Base-by-base conservation (phyloP, 1,140 invertebrate genomes). In the Trachymyrmex cornetzi region DNA sequence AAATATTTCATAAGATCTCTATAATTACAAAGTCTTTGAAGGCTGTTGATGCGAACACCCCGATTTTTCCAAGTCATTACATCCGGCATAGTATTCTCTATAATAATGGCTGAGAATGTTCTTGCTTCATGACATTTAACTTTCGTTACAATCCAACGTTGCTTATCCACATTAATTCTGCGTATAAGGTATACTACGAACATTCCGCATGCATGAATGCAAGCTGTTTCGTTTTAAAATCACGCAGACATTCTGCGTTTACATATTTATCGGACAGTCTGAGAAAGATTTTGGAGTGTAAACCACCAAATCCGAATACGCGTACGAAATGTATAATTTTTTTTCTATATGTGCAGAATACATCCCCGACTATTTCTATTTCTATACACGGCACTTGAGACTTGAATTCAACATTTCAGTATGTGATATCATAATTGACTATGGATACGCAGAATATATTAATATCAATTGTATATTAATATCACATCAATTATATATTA, bases 61-160 rank as follows among this genome's bases (percentile, higher is more conserved):
- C 1, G n/a, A 44, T 59, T 59, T 75, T 75, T 34, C 22, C 30
- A 61, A 57, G 11, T 4, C 27, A 59, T 59, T 34, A 74, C 16
- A 57, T 59, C 30, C 72, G 72, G 14, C n/a, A 63, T 24, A n/a
- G 14, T 14, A 74, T 74, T 75, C n/a, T 22, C n/a, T 22, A 38
- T 14, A 11, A 59, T 34, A 50, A 75, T 59, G 9, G 11, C 22
- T 74, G n/a, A 44, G 14, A 24, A 59, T 6, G 3, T 44, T 22
- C 27, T 71, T 71, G 44, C 27, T 74, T 22, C 55, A 5, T 75
- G 72, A 75, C 72, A 75, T 59, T 75, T 75, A 44, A 22, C 2
- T 55, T 59, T 59, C 14, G 3, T 75, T 59, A 3, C 30, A 38
- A 7, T 9, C 3, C 16, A 75, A 59, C 55, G 0, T 24, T 24